Percentiles rank a stretch among this genome's conserved stretches.
Evolutionary conservation across 2,888 invertebrate genomes (phyloP).

Genomic region (Gortyna flavago): DNA sequence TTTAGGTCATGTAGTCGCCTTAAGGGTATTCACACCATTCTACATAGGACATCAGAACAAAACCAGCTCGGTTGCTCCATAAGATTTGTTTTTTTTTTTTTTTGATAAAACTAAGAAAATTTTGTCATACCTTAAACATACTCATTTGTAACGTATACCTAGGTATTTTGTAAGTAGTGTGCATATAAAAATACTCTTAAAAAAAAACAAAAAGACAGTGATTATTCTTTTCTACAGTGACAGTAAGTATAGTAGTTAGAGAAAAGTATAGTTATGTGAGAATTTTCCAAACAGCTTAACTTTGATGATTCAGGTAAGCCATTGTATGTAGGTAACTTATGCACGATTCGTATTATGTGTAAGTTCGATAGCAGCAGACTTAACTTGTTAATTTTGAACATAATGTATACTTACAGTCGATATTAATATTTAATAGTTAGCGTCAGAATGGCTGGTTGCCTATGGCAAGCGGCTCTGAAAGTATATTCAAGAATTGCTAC

Average conservation of each 20-base stretch:
- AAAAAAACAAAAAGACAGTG: slow-evolving; percentile 49
- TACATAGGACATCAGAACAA: background rate
- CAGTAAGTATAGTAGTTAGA: slow-evolving; percentile 1
- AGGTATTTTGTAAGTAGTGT: slow-evolving; percentile 49
- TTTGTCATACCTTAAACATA: slow-evolving; percentile 65
- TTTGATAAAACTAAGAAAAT: slow-evolving; percentile 36
- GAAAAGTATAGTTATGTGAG: slow-evolving; percentile 18
- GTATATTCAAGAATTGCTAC: too few relatives aligned
- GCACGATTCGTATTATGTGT: slow-evolving; percentile 19
- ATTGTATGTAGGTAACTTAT: slow-evolving; percentile 14
- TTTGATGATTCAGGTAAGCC: slow-evolving; percentile 10
- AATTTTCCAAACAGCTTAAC: slow-evolving; percentile 17
- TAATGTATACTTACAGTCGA: background rate
- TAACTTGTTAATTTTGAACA: slow-evolving; percentile 13
- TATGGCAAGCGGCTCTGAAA: too few relatives aligned
- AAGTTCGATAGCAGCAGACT: background rate
- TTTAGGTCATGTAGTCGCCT: too few relatives aligned
- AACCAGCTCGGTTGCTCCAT: slow-evolving; percentile 2
- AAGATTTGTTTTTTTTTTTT: slow-evolving; percentile 2
- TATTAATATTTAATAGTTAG: slow-evolving; percentile 16
- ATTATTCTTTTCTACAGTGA: slow-evolving; percentile 2
- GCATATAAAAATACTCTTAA: slow-evolving; percentile 31
- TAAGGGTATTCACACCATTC: slow-evolving; percentile 12
- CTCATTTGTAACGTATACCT: slow-evolving; percentile 30
- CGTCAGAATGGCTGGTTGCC: too few relatives aligned